A percentile compares a stretch with the other conserved stretches of the same genome.
Evolutionary conservation across 2,113 vertebrate genomes (phyloP).

Genomic region (Dicerorhinus sumatrensis): DNA sequence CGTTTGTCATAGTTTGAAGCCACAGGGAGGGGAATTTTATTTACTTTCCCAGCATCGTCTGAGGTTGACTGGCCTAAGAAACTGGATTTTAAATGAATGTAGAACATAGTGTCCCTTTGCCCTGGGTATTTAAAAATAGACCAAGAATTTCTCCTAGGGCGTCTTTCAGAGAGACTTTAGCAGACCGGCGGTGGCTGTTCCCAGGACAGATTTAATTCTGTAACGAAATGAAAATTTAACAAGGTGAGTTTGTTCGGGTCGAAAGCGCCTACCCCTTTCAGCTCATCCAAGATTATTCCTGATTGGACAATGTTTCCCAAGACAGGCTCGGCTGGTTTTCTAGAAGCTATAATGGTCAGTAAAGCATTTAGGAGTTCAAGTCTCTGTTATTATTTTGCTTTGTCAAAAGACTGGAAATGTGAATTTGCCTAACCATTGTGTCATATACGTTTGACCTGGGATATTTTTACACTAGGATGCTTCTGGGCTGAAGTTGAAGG

Average conservation of each 20-base stretch:
- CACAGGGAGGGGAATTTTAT: not conserved
- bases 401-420: not conserved
- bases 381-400: not conserved
- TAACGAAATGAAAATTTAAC: slow-evolving; percentile 42
- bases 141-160: slow-evolving; percentile 49
- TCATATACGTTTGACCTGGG: not conserved
- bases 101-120: slow-evolving; percentile 65
- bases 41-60: not conserved
- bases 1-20: not conserved
- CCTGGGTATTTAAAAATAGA: slow-evolving; percentile 73
- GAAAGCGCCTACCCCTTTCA: not conserved
- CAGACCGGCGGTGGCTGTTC: not conserved
- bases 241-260: slow-evolving; percentile 27
- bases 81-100: slow-evolving; percentile 58
- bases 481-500: not conserved
- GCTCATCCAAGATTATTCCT: not conserved
- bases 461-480: slow-evolving; percentile 27
- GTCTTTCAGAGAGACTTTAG: not conserved
- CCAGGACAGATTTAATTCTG: slow-evolving; percentile 39
- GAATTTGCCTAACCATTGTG: not conserved
- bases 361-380: not conserved
- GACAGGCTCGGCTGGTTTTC: not conserved
- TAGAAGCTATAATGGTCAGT: not conserved
- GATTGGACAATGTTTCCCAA: not conserved
- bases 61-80: not conserved